Conservation (phyloP, 2,113 vertebrate species). For the Aleadryas rufinucha region DNA sequence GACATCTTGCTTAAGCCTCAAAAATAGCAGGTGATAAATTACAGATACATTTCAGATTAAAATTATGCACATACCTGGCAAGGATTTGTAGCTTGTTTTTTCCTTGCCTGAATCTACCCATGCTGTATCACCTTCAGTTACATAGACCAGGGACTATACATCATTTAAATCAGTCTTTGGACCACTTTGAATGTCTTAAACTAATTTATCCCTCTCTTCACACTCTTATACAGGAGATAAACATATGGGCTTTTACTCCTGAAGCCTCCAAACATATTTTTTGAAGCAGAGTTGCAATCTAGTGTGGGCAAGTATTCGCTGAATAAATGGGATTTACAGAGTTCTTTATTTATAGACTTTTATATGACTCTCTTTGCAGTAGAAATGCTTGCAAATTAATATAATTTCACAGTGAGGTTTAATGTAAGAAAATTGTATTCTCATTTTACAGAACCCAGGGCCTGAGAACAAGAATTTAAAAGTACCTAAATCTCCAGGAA, state of each 20-base stretch:
- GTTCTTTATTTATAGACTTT: conserved; percentile 43
- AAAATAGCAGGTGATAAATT: neutral
- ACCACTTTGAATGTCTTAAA: neutral
- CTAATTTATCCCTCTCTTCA: neutral
- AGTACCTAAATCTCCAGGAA: neutral
- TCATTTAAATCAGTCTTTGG: neutral
- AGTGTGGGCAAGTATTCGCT: conserved; percentile 35
- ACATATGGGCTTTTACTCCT: conserved; percentile 38
- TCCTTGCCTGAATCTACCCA: neutral
- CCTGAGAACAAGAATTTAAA: neutral
- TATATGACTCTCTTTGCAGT: neutral
- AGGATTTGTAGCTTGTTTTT: neutral
- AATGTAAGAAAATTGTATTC: neutral
- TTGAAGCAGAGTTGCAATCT: conserved; percentile 11
- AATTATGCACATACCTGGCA: neutral
- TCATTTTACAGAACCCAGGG: neutral
- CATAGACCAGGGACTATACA: neutral
- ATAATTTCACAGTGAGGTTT: neutral
- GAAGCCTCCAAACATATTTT: conserved; percentile 37
- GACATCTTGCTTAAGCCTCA: neutral
- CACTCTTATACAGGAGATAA: conserved; percentile 5
- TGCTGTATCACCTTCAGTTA: neutral
- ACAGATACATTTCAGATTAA: neutral
- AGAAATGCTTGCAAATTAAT: neutral
- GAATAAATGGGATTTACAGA: conserved; percentile 9